phyloP scores from a whole-genome alignment of 2,888 invertebrate genomes.

The Chrysolina americana region DNA sequence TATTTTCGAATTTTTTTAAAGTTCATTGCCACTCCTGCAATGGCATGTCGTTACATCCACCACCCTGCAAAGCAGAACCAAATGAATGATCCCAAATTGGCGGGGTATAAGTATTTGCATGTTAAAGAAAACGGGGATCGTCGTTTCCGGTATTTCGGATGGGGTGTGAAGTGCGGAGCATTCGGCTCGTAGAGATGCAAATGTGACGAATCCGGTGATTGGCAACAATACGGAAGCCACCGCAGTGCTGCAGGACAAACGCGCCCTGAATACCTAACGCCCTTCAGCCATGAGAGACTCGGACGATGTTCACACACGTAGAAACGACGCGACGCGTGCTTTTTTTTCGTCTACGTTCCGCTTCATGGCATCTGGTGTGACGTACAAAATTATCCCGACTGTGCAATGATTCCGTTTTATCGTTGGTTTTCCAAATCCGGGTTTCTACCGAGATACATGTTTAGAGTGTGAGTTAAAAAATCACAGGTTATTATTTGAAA shows the following conservation, averaged over 20 bases:
- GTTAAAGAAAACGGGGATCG: conserved; percentile 35
- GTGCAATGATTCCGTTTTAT: no score
- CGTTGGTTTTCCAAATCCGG: no score
- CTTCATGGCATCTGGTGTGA: neutral
- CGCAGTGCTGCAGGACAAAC: conserved; percentile 50
- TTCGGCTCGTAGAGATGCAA: conserved; percentile 50
- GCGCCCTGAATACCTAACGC: conserved; percentile 47
- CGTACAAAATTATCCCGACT: no score
- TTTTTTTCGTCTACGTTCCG: neutral
- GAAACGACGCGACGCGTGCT: neutral
- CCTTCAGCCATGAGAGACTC: conserved; percentile 35
- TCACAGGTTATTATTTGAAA: no score
- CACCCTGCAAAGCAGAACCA: neutral
- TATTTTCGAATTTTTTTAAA: no score
- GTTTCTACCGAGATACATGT: no score
- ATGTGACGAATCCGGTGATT: conserved; percentile 54
- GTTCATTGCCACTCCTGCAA: no score
- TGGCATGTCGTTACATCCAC: neutral
- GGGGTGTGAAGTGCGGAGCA: conserved; percentile 47
- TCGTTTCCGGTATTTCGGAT: conserved; percentile 38
- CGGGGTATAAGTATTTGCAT: conserved; percentile 32
- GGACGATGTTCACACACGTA: conserved; percentile 12
- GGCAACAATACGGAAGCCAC: conserved; percentile 54
- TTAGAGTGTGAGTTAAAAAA: no score
- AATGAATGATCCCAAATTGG: conserved; percentile 25